A percentile compares a stretch with the other conserved stretches of the same genome.
phyloP scores from a whole-genome alignment of 2,113 vertebrate genomes.

The Talpa occidentalis region DNA sequence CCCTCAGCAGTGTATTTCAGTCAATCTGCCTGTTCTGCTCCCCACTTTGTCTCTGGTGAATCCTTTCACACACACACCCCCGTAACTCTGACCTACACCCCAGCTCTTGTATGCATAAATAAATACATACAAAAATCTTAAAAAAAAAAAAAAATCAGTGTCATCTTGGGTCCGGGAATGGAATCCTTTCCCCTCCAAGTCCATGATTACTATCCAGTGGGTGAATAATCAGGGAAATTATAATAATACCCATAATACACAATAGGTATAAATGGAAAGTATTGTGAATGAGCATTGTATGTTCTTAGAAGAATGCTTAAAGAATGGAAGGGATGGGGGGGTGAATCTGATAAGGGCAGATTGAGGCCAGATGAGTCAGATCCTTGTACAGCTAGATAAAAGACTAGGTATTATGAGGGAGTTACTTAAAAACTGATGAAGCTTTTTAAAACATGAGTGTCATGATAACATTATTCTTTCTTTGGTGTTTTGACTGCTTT shows the following conservation, averaged over 20 bases:
- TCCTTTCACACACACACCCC: too few species aligned
- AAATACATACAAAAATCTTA: too few species aligned
- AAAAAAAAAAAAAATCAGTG: too few species aligned
- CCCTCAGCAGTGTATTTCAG: too few species aligned
- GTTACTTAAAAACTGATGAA: neutral
- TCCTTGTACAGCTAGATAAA: neutral
- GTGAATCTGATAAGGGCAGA: neutral
- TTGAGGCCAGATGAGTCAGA: neutral
- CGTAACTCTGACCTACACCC: too few species aligned
- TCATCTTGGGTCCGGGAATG: neutral
- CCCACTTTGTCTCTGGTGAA: too few species aligned
- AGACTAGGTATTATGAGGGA: neutral
- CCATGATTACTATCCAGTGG: neutral
- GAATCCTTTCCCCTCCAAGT: neutral
- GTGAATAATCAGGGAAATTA: neutral
- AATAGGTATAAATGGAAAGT: neutral
- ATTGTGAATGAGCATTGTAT: neutral
- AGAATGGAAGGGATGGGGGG: neutral
- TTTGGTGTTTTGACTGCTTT: neutral
- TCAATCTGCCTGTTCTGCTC: too few species aligned
- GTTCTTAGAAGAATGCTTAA: neutral
- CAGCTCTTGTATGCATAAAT: too few species aligned
- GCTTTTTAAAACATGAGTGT: neutral
- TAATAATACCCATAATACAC: neutral
- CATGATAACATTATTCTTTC: neutral